Evolutionary conservation across 2,113 vertebrate species (phyloP).

Genomic region (Dipodomys spectabilis): DNA sequence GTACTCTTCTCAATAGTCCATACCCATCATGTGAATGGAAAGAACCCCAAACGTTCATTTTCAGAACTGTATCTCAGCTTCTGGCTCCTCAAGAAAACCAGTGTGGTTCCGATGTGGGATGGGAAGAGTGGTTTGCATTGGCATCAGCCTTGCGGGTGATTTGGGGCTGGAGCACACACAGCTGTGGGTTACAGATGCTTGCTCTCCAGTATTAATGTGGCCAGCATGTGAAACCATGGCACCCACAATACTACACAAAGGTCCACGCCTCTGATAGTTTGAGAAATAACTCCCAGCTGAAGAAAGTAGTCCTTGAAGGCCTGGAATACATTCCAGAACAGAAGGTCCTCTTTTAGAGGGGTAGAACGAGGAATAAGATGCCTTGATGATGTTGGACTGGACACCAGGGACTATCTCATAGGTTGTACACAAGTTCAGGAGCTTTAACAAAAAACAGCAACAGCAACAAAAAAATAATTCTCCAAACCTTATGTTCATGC

Average conservation of each 20-base stretch:
- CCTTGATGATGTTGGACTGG: conserved; percentile 41
- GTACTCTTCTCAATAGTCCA: conserved; percentile 34
- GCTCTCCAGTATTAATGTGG: conserved; percentile 87
- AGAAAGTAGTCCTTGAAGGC: conserved; percentile 77
- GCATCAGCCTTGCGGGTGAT: conserved; percentile 84
- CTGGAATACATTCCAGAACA: conserved; percentile 70
- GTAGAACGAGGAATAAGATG: conserved; percentile 33
- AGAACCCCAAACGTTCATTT: conserved; percentile 82
- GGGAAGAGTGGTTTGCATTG: conserved; percentile 84
- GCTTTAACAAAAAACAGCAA: conserved; percentile 27
- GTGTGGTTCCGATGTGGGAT: conserved; percentile 86
- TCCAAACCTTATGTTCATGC: not conserved
- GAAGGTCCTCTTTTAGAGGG: conserved; percentile 56
- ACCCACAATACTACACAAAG: conserved; percentile 84
- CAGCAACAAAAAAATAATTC: not conserved
- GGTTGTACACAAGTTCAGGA: not conserved
- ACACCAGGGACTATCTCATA: not conserved
- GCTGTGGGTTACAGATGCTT: conserved; percentile 89
- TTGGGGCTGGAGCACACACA: conserved; percentile 83
- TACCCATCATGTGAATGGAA: conserved; percentile 72
- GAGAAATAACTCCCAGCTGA: conserved; percentile 78
- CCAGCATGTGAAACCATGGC: conserved; percentile 87
- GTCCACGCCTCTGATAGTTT: conserved; percentile 82
- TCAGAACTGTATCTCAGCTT: conserved; percentile 78
- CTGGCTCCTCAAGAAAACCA: conserved; percentile 85